Evolutionary conservation across 2,113 vertebrate species (phyloP).

Genomic region (Galbula dea): DNA sequence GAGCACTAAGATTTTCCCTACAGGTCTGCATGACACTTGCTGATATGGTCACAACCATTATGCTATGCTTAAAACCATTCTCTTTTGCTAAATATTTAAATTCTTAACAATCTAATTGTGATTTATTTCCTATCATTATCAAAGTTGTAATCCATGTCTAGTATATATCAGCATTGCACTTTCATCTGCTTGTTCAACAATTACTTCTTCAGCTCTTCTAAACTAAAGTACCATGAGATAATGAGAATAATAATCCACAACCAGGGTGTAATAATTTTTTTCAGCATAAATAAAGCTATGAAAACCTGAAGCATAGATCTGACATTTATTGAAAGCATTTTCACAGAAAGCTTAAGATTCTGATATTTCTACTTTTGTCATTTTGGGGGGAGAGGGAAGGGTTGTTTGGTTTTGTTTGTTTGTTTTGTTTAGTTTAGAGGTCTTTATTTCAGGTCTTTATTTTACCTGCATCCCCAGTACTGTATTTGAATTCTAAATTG

Average conservation of each 20-base stretch:
- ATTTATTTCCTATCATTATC: background rate
- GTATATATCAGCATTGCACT: background rate
- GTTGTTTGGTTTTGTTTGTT: too few species aligned
- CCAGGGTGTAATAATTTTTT: background rate
- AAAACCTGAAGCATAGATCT: background rate
- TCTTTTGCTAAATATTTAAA: background rate
- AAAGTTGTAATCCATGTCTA: background rate
- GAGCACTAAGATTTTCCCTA: background rate
- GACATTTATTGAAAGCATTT: background rate
- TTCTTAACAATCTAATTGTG: background rate
- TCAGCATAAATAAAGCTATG: background rate
- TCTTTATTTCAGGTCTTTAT: background rate
- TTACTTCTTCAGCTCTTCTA: background rate
- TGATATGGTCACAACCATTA: background rate
- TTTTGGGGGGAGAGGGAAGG: too few species aligned
- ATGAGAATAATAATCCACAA: background rate
- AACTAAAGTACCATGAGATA: background rate
- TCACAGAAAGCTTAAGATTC: background rate
- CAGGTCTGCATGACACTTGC: background rate
- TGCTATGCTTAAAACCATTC: background rate
- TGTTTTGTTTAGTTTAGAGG: too few species aligned
- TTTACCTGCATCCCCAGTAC: background rate
- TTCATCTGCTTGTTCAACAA: background rate
- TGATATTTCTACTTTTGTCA: background rate
- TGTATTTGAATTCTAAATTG: background rate